phyloP scores from a whole-genome alignment of 2,797 vertebrate species.

The Syndactyla subalaris region DNA sequence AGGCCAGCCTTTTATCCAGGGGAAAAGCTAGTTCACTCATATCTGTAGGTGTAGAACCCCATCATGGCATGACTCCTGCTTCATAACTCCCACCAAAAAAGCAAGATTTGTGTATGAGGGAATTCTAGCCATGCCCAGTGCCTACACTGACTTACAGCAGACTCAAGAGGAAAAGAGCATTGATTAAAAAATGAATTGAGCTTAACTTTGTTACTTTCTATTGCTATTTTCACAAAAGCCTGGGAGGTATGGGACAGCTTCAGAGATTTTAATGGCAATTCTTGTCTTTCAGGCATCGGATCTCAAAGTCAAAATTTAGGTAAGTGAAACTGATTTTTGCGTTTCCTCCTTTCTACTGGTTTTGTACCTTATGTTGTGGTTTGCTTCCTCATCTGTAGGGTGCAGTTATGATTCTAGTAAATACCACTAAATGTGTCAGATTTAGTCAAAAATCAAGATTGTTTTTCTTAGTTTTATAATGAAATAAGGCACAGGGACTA shows the following conservation, averaged over 20 bases:
- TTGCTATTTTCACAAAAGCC: not conserved
- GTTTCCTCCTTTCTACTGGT: not conserved
- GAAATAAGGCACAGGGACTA: not conserved
- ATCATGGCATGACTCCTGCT: not conserved
- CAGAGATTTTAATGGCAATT: slow-evolving; percentile 58
- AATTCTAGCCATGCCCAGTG: not conserved
- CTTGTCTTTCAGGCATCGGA: slow-evolving; percentile 97
- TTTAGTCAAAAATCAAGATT: not conserved
- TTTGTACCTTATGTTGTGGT: not conserved
- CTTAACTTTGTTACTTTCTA: not conserved
- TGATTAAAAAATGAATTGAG: not conserved
- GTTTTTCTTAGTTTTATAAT: not conserved
- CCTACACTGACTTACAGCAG: not conserved
- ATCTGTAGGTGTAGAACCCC: not conserved
- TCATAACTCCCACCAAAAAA: not conserved
- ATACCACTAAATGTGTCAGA: not conserved
- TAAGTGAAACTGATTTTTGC: slow-evolving; percentile 79
- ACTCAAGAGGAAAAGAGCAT: not conserved
- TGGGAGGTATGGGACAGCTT: not conserved
- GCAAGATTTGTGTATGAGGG: not conserved
- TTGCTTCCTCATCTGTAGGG: not conserved
- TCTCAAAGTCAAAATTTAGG: slow-evolving; percentile 99
- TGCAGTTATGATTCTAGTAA: not conserved
- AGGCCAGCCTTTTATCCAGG: not conserved
- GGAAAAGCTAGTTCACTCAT: not conserved